A percentile compares a stretch with the other conserved stretches of the same genome.
Evolutionary conservation across 2,113 vertebrate species (phyloP).

Genomic region (Sardina pilchardus): DNA sequence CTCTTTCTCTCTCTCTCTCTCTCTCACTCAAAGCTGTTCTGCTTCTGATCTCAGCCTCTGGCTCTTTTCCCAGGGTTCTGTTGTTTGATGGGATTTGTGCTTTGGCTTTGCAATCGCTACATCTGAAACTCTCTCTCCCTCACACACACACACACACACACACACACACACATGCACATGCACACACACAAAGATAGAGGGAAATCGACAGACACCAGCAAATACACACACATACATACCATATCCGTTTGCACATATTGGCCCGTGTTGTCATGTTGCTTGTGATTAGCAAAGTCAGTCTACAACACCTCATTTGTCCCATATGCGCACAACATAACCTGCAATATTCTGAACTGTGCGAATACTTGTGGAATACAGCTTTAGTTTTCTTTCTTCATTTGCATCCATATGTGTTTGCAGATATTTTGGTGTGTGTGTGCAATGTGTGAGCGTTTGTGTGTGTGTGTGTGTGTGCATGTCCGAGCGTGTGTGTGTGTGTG

Average conservation of each 20-base stretch:
- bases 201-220: background rate
- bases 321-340: background rate
- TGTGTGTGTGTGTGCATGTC: background rate
- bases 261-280: background rate
- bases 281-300: background rate
- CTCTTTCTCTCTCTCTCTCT: conserved; percentile 31
- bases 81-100: conserved; percentile 72
- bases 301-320: background rate
- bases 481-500: background rate
- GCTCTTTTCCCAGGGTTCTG: conserved; percentile 64
- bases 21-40: conserved; percentile 60
- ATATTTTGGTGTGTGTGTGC: background rate
- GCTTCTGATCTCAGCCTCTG: conserved; percentile 66
- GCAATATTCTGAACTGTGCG: background rate
- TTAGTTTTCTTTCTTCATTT: background rate
- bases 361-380: background rate
- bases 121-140: conserved; percentile 36
- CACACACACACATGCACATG: conserved; percentile 29
- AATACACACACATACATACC: conserved; percentile 32
- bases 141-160: conserved; percentile 32
- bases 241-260: background rate
- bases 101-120: conserved; percentile 57
- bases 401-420: background rate
- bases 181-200: conserved; percentile 30
- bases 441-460: background rate